Evolutionary conservation across 1,140 invertebrate genomes (phyloP), one percentile per base, ranked within the genome.

Genomic region (Trigoniulus corallinus): DNA sequence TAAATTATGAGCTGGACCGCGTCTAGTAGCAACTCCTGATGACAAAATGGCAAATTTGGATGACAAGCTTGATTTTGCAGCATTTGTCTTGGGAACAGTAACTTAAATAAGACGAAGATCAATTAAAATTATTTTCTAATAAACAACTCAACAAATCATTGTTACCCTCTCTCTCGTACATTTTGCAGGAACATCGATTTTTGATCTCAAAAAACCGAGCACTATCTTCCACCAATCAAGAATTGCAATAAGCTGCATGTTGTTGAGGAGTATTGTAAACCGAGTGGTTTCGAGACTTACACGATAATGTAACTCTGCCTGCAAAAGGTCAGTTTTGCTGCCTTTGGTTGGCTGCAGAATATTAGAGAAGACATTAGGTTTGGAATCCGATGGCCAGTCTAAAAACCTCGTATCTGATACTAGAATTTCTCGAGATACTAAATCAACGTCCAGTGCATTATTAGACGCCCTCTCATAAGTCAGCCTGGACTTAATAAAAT

Each of bases 171-270:
- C n/a, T n/a, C n/a, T n/a, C n/a, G n/a, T n/a, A n/a, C n/a, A n/a
- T n/a, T n/a, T n/a, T n/a, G n/a, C n/a, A n/a, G n/a, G n/a, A n/a
- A n/a, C n/a, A n/a, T n/a, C n/a, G n/a, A n/a, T n/a, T n/a, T n/a
- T n/a, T n/a, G n/a, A n/a, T n/a, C n/a, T n/a, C n/a, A n/a, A n/a
- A 65, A 93, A 97, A 57, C 88, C 79, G 57, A 77, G 76, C 0
- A 88, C 75, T 12, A 79, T 76, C 61, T 91, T 79, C 76, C 93
- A 82, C 86, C 92, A 97, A 65, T 95, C 89, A 57, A 95, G 71
- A 44, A 96, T 82, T 0, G 86, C 82, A 74, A 96, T 91, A 3
- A 97, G 66, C 45, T 92, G 73, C 87, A 97, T 94, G 62, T 94
- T 93, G 63, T 96, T 94, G 2, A 98, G 69, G 20, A 97, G 67